Conservation (phyloP, 2,113 vertebrate species). For the Tyto alba region DNA sequence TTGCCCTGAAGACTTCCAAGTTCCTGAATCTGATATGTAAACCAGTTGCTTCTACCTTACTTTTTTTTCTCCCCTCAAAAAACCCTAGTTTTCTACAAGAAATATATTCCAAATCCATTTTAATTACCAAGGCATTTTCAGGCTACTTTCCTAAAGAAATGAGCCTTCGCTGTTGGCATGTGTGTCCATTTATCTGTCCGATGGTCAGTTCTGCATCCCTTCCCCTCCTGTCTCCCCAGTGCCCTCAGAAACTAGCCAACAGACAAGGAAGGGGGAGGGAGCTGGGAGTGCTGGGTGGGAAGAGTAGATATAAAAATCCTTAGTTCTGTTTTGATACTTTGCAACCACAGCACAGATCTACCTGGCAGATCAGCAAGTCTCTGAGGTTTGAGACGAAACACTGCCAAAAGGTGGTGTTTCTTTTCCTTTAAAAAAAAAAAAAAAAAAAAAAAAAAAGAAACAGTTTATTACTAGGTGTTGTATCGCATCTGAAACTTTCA, state of each 20-base stretch:
- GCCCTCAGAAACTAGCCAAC: background rate
- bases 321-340: slow-evolving; percentile 45
- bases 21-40: background rate
- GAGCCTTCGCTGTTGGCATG: background rate
- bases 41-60: background rate
- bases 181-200: background rate
- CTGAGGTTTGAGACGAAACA: slow-evolving; percentile 34
- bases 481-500: slow-evolving; percentile 28
- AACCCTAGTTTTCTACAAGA: background rate
- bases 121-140: background rate
- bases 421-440: background rate
- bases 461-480: slow-evolving; percentile 28
- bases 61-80: accelerated
- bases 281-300: background rate
- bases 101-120: background rate
- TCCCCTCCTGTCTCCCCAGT: background rate
- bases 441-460: background rate
- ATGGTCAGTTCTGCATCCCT: background rate
- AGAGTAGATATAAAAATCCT: slow-evolving; percentile 42
- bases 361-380: slow-evolving; percentile 17
- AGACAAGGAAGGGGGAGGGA: slow-evolving; percentile 27
- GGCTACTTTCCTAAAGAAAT: background rate
- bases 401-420: slow-evolving; percentile 15
- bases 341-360: slow-evolving; percentile 10
- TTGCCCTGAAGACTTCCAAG: background rate